Evolutionary conservation across 2,888 invertebrate genomes (phyloP).

Genomic region (Minunthozetes semirufus): DNA sequence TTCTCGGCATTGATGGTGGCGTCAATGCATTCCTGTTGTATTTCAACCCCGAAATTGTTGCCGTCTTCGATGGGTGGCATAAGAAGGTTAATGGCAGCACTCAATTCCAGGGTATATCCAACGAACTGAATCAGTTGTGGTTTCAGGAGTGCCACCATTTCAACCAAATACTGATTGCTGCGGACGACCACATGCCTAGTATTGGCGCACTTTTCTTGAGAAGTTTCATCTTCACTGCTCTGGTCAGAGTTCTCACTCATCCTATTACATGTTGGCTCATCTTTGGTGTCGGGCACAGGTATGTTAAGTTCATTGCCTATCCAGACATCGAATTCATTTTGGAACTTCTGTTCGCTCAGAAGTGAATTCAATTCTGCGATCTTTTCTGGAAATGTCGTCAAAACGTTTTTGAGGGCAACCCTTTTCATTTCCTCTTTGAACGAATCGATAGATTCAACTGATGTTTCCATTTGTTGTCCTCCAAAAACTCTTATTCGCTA

Average conservation of each 20-base stretch:
- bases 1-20: background rate
- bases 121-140: conserved; percentile 31
- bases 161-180: background rate
- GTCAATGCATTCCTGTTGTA: conserved; percentile 46
- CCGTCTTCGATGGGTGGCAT: conserved; percentile 54
- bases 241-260: too few relatives aligned
- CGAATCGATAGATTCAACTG: background rate
- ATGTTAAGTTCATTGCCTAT: background rate
- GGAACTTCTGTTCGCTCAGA: background rate
- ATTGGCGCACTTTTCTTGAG: too few relatives aligned
- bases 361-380: background rate
- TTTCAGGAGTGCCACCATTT: conserved; percentile 32
- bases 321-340: background rate
- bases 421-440: background rate
- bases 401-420: background rate
- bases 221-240: too few relatives aligned
- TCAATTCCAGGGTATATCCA: conserved; percentile 6
- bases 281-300: background rate
- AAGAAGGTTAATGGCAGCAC: conserved; percentile 51
- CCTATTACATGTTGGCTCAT: too few relatives aligned
- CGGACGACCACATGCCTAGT: background rate
- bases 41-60: conserved; percentile 54
- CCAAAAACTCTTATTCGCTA: too few relatives aligned
- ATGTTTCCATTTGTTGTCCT: too few relatives aligned
- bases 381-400: background rate